phyloP scores from a whole-genome alignment of 2,888 invertebrate genomes.

The Alsophila aescularia region DNA sequence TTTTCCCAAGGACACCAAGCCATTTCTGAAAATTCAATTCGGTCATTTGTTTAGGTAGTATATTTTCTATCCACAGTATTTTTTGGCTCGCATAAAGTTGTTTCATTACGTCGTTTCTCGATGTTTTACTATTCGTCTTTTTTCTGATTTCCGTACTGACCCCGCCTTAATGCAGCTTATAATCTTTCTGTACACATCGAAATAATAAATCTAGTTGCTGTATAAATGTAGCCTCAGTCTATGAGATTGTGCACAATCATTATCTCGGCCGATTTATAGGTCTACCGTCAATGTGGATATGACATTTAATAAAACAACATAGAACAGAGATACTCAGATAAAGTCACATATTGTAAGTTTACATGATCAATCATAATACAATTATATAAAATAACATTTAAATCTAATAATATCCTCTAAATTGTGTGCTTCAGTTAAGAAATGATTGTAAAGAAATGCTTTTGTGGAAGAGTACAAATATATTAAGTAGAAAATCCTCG shows the following conservation, averaged over 20 bases:
- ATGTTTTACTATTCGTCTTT: no score
- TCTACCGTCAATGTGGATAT: conserved; percentile 12
- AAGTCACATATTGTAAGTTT: conserved; percentile 1
- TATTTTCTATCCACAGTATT: no score
- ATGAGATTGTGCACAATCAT: conserved; percentile 45
- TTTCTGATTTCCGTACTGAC: no score
- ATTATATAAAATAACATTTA: conserved; percentile 18
- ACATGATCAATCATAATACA: conserved; percentile 15
- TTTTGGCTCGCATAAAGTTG: no score
- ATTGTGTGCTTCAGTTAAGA: conserved; percentile 7
- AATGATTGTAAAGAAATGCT: conserved; percentile 26
- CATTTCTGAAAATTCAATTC: no score
- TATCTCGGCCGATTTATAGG: conserved; percentile 16
- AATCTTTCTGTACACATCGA: conserved; percentile 1
- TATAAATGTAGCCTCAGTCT: conserved; percentile 13
- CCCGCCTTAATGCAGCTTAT: no score
- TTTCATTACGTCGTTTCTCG: no score
- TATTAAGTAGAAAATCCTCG: conserved; percentile 26
- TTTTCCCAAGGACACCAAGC: no score
- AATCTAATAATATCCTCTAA: conserved; percentile 19
- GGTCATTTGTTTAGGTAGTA: no score
- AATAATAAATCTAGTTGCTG: not conserved
- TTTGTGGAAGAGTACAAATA: conserved; percentile 33
- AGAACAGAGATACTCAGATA: conserved; percentile 18
- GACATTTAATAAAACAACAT: conserved; percentile 5